Base-by-base conservation (phyloP, 1,140 invertebrate genomes). In the Meloidogyne floridensis region DNA sequence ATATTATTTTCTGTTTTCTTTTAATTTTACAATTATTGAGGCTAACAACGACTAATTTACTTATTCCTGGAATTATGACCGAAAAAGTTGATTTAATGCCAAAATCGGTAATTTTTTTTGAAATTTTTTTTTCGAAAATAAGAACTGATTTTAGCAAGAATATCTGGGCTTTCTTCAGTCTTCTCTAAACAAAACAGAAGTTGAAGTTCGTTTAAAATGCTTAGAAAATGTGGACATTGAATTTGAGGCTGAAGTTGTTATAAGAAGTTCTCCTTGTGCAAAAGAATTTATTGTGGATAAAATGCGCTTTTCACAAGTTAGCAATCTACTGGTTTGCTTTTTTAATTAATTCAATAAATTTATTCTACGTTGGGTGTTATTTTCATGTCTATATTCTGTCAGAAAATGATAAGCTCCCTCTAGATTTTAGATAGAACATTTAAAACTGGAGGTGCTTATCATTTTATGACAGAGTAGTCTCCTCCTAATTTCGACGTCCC, bases 161-260 rank as follows among this genome's bases (percentile, higher is more conserved):
- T 86, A 89, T 65, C 73, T 89, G 18, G 87, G 87, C 10, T 89
- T 90, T 75, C 86, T 90, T 54, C 87, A 89, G 80, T 85, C 87
- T 7, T 87, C 87, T 18, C 75, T 90, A 18, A 89, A 89, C 69
- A 82, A 82, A 54, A 89, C 87, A n/a, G 87, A 90, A 76, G 87
- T 89, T 4, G 87, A 89, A 72, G 76, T 89, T 74, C 83, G 87
- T 18, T 72, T 88, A 32, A 81, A 81, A 82, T 82, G 86, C 80
- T 32, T 81, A 69, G 78, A 78, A 43, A 80, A 87, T 72, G 75
- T 80, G 13, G 75, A 84, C 9, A 32, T 82, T n/a, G 77, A 78
- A 43, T 86, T 89, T 76, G 82, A 86, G 13, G 82, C 85, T 15
- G 86, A 88, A 76, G 88, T 85, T 84, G 89, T 85, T 15, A 82